These are phyloP conservation scores for Tanypteryx hageni DNA, from an alignment of 2,888 invertebrate genomes.

Conservation along the genomic window DNA sequence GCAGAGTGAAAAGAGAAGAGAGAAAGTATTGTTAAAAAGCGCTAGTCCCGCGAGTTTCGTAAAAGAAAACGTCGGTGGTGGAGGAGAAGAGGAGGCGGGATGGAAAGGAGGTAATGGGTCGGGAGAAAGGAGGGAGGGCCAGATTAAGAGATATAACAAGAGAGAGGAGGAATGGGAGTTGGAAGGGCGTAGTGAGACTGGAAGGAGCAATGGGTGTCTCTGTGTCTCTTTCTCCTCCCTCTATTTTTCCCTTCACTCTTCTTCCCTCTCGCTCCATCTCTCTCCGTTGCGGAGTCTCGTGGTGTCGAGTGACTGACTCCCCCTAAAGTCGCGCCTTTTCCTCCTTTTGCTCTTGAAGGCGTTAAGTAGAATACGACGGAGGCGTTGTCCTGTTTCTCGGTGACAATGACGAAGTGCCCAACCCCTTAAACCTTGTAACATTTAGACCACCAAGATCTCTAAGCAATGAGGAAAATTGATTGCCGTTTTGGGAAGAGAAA, in stretches of 20 bases:
- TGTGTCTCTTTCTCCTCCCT: background rate
- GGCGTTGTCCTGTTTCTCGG: slow-evolving; percentile 55
- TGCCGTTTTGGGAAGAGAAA: slow-evolving; percentile 28
- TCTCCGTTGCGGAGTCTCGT: background rate
- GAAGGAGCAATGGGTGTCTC: slow-evolving; percentile 36
- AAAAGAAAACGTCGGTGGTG: background rate
- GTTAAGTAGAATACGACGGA: slow-evolving; percentile 53
- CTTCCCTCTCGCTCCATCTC: slow-evolving; percentile 2
- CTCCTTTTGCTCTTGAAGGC: slow-evolving; percentile 42
- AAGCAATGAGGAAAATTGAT: slow-evolving; percentile 59
- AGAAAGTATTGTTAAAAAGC: background rate
- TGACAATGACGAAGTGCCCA: slow-evolving; percentile 62
- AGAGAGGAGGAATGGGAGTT: background rate
- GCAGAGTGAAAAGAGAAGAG: background rate
- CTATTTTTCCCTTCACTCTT: slow-evolving; percentile 12
- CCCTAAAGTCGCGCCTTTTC: slow-evolving; percentile 46
- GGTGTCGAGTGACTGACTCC: slow-evolving; percentile 57
- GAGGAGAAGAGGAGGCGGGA: background rate
- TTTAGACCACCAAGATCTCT: slow-evolving; percentile 57
- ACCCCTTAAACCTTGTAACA: slow-evolving; percentile 60
- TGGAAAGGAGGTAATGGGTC: background rate
- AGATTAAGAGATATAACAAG: slow-evolving; percentile 55
- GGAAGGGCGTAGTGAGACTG: slow-evolving; percentile 22
- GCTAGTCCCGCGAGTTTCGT: background rate
- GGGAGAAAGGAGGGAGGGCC: background rate